Conservation (phyloP, 1,140 invertebrate genomes). For the Dryas iulia region DNA sequence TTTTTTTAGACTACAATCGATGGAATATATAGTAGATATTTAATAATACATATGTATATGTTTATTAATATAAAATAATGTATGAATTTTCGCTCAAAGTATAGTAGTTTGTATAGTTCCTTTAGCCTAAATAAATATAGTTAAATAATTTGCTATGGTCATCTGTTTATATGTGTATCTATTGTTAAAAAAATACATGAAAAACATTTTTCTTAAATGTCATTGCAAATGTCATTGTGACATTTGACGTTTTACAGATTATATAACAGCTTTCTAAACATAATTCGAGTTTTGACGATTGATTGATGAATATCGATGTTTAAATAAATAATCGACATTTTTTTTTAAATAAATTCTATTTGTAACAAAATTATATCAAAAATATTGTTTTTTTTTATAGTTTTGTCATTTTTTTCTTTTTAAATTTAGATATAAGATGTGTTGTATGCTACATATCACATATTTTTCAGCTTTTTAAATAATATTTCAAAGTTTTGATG, state of each 20-base stretch:
- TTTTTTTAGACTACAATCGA: no score
- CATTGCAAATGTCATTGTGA: neutral
- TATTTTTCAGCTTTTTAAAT: constrained; percentile 12
- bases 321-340: neutral
- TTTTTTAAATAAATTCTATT: neutral
- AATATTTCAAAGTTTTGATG: neutral
- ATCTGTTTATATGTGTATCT: neutral
- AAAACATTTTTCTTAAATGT: neutral
- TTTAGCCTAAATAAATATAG: constrained; percentile 37
- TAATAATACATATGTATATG: neutral
- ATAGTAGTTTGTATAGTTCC: constrained; percentile 55
- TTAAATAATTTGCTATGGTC: neutral
- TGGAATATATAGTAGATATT: neutral
- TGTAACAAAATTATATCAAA: neutral
- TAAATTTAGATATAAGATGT: constrained; percentile 8
- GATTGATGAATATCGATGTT: neutral
- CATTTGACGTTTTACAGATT: no score
- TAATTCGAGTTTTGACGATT: neutral
- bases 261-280: neutral
- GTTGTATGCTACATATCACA: constrained; percentile 14
- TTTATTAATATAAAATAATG: neutral
- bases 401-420: neutral
- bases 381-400: neutral
- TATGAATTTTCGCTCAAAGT: constrained; percentile 48
- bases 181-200: neutral